These are phyloP conservation scores for Meteorus sp. DNA, from an alignment of 1,140 invertebrate genomes.

Conservation along the genomic window DNA sequence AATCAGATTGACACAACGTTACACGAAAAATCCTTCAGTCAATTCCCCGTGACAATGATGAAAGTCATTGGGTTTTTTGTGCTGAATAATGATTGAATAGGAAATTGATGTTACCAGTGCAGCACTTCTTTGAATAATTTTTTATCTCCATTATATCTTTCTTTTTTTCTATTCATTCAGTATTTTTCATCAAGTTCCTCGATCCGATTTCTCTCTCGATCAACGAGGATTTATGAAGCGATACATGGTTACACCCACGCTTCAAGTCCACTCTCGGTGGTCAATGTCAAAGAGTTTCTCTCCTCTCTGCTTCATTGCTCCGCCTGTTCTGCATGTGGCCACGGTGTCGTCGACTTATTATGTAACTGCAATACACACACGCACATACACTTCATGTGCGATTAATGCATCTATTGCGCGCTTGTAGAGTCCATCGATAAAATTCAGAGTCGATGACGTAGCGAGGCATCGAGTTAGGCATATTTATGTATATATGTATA, in stretches of 20 bases:
- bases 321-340: conserved; percentile 29
- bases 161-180: too few species aligned
- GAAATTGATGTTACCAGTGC: background rate
- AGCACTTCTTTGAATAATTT: too few species aligned
- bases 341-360: conserved; percentile 39
- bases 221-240: conserved; percentile 42
- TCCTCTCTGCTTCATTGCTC: background rate
- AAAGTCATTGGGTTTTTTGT: background rate
- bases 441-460: conserved; percentile 25
- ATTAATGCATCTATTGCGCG: conserved; percentile 44
- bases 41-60: background rate
- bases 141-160: too few species aligned
- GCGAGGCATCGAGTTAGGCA: background rate
- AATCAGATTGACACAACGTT: background rate
- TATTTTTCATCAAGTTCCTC: conserved; percentile 31
- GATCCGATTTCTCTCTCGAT: conserved; percentile 33
- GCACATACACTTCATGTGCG: conserved; percentile 16
- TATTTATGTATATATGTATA: background rate
- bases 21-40: background rate
- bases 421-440: conserved; percentile 34
- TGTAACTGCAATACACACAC: conserved; percentile 35
- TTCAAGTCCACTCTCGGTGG: conserved; percentile 33
- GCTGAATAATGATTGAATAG: background rate
- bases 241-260: conserved; percentile 38
- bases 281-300: conserved; percentile 29